A percentile compares a stretch with the other conserved stretches of the same genome.
Conservation (phyloP, 2,113 vertebrate species). For the Caloenas nicobarica region DNA sequence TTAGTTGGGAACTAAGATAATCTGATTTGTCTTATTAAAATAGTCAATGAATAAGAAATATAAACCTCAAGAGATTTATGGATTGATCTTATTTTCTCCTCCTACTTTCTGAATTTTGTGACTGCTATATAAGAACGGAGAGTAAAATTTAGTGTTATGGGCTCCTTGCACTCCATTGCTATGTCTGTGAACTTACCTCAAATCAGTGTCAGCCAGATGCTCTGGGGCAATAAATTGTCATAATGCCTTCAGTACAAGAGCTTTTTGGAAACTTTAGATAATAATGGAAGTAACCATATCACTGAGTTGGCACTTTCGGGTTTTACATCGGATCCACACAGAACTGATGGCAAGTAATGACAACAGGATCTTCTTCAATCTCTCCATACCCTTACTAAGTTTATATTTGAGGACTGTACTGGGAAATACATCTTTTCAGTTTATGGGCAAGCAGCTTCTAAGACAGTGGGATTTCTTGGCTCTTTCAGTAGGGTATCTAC, state of each 20-base stretch:
- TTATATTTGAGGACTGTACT: not conserved
- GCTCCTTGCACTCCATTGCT: not conserved
- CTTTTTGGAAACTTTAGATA: not conserved
- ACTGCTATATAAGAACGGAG: not conserved
- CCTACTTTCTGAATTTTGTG: not conserved
- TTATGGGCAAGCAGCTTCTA: not conserved
- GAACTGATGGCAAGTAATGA: not conserved
- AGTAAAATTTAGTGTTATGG: not conserved
- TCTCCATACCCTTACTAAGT: not conserved
- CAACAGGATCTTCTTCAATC: not conserved
- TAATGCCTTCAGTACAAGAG: not conserved
- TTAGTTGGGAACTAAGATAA: not conserved
- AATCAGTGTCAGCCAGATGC: not conserved
- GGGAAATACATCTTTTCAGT: not conserved
- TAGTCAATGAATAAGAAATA: not conserved
- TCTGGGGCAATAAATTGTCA: not conserved
- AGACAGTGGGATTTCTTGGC: not conserved
- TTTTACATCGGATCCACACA: not conserved
- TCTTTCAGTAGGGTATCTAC: not conserved
- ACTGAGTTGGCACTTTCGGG: not conserved
- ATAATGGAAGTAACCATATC: not conserved
- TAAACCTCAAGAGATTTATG: not conserved
- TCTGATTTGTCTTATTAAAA: not conserved
- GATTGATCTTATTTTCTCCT: not conserved
- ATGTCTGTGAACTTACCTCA: rapidly evolving